A percentile compares a stretch with the other conserved stretches of the same genome.
phyloP scores from a whole-genome alignment of 2,888 invertebrate genomes.

The Apamea crenata region DNA sequence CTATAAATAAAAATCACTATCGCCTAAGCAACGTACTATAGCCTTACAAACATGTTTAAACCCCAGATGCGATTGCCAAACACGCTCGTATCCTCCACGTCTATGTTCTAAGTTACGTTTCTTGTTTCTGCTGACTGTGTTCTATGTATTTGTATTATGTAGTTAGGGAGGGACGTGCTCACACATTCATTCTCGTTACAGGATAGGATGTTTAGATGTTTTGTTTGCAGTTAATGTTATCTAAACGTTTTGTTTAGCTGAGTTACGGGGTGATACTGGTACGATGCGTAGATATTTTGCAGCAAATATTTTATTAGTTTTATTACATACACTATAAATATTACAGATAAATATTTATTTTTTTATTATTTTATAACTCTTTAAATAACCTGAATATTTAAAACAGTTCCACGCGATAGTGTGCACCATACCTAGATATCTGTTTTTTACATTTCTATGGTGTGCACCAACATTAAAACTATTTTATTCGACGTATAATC shows the following conservation, averaged over 20 bases:
- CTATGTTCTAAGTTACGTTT: slow-evolving; percentile 20
- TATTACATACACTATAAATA: no score
- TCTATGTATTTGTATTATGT: slow-evolving; percentile 6
- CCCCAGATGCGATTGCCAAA: slow-evolving; percentile 46
- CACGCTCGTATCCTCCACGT: slow-evolving; percentile 43
- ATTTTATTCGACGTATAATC: no score
- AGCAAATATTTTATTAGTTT: background rate
- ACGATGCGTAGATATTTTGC: background rate
- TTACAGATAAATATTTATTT: no score
- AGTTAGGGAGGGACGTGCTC: slow-evolving; percentile 22
- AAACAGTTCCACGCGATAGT: no score
- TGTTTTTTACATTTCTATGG: no score
- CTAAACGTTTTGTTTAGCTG: background rate
- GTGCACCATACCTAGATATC: no score
- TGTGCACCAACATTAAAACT: no score
- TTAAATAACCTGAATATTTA: background rate
- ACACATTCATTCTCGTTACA: slow-evolving; percentile 16
- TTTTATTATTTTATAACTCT: no score
- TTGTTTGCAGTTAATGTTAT: background rate
- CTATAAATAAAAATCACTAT: slow-evolving; percentile 10
- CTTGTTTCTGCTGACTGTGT: slow-evolving; percentile 16
- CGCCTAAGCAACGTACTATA: background rate
- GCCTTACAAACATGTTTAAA: slow-evolving; percentile 31
- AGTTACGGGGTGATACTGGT: background rate
- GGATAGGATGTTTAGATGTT: slow-evolving; percentile 1